phyloP scores from a whole-genome alignment of 2,888 invertebrate genomes.

The Lithosia quadra region DNA sequence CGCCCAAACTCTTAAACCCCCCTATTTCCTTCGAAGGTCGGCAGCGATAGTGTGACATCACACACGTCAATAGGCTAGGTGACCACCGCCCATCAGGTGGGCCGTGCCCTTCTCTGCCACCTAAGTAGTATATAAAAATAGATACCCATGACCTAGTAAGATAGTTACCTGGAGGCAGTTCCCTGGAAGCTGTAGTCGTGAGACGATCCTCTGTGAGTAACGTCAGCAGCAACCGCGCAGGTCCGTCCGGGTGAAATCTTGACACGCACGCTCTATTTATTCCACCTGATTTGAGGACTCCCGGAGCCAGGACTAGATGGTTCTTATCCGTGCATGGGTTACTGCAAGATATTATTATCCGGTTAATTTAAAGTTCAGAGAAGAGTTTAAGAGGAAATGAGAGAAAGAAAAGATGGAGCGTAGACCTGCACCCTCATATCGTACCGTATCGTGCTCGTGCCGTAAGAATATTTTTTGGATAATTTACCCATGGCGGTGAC shows the following conservation, averaged over 20 bases:
- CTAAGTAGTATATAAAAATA: too few relatives aligned
- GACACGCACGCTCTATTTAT: conserved; percentile 77
- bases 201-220: conserved; percentile 64
- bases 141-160: neutral
- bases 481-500: too few relatives aligned
- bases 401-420: neutral
- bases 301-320: conserved; percentile 77
- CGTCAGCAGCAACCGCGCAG: conserved; percentile 64
- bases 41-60: too few relatives aligned
- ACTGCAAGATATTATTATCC: conserved; percentile 37
- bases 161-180: conserved; percentile 66
- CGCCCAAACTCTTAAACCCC: too few relatives aligned
- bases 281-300: conserved; percentile 75
- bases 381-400: neutral
- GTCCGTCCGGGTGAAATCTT: conserved; percentile 72
- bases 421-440: too few relatives aligned
- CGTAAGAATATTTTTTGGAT: too few relatives aligned
- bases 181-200: conserved; percentile 60
- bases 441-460: too few relatives aligned
- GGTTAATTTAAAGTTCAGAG: conserved; percentile 1
- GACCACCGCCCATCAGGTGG: too few relatives aligned
- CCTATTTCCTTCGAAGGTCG: too few relatives aligned
- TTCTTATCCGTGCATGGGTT: conserved; percentile 75
- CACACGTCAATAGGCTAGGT: too few relatives aligned
- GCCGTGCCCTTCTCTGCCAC: too few relatives aligned